These are phyloP conservation scores for Lepidocyrtinus sp. DNA, from an alignment of 2,888 invertebrate genomes.

Conservation along the genomic window DNA sequence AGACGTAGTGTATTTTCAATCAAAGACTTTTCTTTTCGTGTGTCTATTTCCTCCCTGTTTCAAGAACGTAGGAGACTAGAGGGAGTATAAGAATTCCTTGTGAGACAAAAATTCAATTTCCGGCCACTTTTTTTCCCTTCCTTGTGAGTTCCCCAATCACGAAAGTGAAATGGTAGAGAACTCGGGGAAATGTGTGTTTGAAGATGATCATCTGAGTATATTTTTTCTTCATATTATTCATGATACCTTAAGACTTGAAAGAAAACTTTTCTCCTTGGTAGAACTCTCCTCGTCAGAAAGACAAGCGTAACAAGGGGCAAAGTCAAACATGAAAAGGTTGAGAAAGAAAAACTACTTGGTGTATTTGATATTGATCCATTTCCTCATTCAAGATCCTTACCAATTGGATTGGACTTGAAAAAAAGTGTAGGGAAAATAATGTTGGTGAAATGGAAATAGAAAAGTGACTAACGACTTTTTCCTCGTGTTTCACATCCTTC, in stretches of 20 bases:
- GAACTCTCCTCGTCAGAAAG: neutral
- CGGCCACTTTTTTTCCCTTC: conserved; percentile 30
- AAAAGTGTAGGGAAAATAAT: neutral
- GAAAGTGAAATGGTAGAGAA: neutral
- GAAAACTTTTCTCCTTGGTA: neutral
- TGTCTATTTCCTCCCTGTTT: neutral
- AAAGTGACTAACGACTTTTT: conserved; percentile 31
- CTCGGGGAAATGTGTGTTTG: neutral
- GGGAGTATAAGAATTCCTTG: conserved; percentile 28
- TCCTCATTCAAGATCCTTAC: neutral
- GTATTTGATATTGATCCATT: neutral
- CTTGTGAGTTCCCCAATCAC: neutral
- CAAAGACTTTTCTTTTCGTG: neutral
- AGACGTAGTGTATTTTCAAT: conserved; percentile 23
- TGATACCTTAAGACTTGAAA: neutral
- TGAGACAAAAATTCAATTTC: conserved; percentile 51
- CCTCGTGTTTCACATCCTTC: too few relatives aligned
- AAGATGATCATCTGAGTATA: conserved; percentile 24
- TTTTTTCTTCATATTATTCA: conserved; percentile 14
- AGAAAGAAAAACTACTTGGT: neutral
- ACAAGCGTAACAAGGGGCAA: neutral
- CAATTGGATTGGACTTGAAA: neutral
- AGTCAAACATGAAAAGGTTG: too few relatives aligned
- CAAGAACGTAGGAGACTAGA: neutral
- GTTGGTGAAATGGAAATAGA: conserved; percentile 21